Base-by-base conservation (phyloP, 1,140 invertebrate species). In the Formica selysi region DNA sequence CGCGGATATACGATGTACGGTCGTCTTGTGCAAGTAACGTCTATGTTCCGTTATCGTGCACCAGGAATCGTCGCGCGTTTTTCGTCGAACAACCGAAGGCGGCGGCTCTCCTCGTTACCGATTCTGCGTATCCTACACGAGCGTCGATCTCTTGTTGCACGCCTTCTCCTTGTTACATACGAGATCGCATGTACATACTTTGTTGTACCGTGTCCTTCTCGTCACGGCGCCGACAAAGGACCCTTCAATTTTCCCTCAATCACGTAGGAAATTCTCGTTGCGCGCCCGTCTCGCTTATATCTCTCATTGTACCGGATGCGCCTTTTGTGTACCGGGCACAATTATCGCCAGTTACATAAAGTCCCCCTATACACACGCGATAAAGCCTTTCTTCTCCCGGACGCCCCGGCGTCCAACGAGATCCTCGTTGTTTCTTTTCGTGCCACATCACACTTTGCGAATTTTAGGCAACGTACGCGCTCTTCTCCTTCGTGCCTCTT, bases 371-470 rank as follows among this genome's bases (percentile, higher is more conserved):
- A 19, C 54, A 79, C 79, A 81, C 67, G 68, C 79, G 68, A 83
- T 83, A 83, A 83, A 83, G 38, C 65, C 65, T 79, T 80, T 86
- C 74, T 68, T 85, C 59, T 65, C 32, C 13, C 26, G 22, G 41
- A 29, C 71, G 68, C 71, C 68, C 44, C 32, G 26, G 19, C 16
- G 44, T 65, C 84, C 76, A 83, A 88, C 85, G 62, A 88, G 85
- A 88, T 87, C 76, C 54, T 87, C 68, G 85, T 88, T 83, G 59
- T 74, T 76, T 83, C 87, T 83, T 83, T 87, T 83, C 76, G 54
- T 83, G 79, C n/a, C 54, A 74, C 32, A 68, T 83, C 68, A 83
- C 48, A 51, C 68, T 83, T 83, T 74, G 68, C 68, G 79, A 83
- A 74, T 83, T 83, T 83, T 83, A 73, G 68, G 79, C 79, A 26